Base-by-base conservation (phyloP, 2,797 vertebrate genomes). In the Tolypeutes matacus region DNA sequence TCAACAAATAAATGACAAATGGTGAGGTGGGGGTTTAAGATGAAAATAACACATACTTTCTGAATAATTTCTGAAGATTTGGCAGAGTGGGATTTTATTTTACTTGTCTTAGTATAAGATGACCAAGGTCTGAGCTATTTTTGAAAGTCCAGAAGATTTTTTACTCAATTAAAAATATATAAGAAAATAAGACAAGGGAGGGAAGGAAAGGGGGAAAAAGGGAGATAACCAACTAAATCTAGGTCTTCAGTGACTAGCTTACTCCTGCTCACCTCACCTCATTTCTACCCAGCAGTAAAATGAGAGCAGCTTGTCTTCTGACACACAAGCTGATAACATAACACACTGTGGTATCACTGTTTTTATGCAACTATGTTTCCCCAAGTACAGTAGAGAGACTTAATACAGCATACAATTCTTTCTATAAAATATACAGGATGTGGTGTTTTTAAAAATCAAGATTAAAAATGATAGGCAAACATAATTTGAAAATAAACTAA, bases 121-220 rank as follows among this genome's bases (percentile, higher is more conserved):
- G 70, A 15, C 23, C 5, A 70, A 94, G 72, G 67, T 83, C 49
- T 42, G 77, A 92, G 42, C 36, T 95, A 75, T 95, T 96, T 95
- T 97, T 85, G 76, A 64, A 96, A 93, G 36, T 81, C 11, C 51
- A 77, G 31, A 53, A 84, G 65, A 80, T 86, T 94, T 86, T 91
- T 77, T 15, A 69, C 12, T 51, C n/a, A 91, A 58, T 67, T 58
- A 1, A 56, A 87, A 84, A 64, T 85, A 88, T 6, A n/a, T 6
- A 39, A 62, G 31, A 10, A 80, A 87, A 5, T 25, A 73, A 84
- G 25, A 42, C 27, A 67, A 75, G 12, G 20, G 86, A 86, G 46
- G 29, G 29, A 84, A 78, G 21, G 27, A 17, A 78, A 72, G 17
- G 20, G 17, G 62, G 78, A 31, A 36, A 51, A 80, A 62, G 1